phyloP scores from a whole-genome alignment of 2,888 invertebrate genomes.

The Ectropis crepuscularia region DNA sequence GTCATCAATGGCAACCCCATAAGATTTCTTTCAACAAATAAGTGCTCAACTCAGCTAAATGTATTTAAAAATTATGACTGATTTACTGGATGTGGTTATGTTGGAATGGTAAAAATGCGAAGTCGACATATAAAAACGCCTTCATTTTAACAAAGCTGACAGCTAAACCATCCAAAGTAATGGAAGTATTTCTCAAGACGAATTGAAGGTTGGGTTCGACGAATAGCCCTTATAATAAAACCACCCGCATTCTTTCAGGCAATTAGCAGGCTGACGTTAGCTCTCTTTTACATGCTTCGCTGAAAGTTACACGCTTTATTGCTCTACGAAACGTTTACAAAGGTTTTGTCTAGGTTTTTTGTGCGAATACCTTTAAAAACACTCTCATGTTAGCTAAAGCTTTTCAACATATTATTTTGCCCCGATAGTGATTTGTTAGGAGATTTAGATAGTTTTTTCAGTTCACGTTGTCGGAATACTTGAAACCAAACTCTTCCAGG shows the following conservation, averaged over 20 bases:
- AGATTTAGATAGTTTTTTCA: no score
- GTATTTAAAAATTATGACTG: no score
- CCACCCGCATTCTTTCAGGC: constrained; percentile 34
- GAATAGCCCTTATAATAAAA: constrained; percentile 34
- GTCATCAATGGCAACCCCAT: no score
- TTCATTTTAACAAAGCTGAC: not conserved
- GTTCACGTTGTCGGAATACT: no score
- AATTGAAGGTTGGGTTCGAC: constrained; percentile 21
- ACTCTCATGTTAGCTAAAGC: no score
- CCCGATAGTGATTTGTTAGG: no score
- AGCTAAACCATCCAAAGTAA: constrained; percentile 9
- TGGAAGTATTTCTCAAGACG: constrained; percentile 15
- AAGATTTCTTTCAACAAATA: not conserved
- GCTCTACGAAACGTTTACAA: constrained; percentile 7
- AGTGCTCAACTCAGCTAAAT: no score
- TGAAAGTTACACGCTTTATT: constrained; percentile 36
- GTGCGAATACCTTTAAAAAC: not conserved
- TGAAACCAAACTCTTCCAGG: no score
- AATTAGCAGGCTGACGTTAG: constrained; percentile 35
- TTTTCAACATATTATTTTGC: no score
- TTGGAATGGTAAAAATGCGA: no score
- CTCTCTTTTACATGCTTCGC: constrained; percentile 34
- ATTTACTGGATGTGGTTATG: no score
- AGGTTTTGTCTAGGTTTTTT: not conserved
- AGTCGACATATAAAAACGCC: not conserved